A percentile compares a stretch with the other conserved stretches of the same genome.
Evolutionary conservation across 1,140 invertebrate species (phyloP).

Genomic region (Lepidostoma basale): DNA sequence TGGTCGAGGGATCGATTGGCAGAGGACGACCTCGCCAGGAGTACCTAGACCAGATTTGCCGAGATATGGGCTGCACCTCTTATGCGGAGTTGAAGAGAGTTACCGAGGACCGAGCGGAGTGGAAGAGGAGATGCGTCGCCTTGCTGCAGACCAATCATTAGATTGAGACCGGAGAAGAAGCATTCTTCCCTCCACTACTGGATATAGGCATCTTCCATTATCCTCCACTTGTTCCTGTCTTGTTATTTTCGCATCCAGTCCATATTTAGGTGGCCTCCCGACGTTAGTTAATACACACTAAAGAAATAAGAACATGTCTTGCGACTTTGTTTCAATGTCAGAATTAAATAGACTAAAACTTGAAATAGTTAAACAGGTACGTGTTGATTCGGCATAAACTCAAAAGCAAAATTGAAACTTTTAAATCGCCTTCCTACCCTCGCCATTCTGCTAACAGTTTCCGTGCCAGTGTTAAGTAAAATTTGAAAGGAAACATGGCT

Average conservation of each 20-base stretch:
- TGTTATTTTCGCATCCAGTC: neutral
- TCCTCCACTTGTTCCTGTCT: neutral
- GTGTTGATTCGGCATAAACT: conserved; percentile 1
- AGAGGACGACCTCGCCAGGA: too few species aligned
- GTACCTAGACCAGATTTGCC: too few species aligned
- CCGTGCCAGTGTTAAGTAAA: conserved; percentile 8
- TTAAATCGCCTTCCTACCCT: neutral
- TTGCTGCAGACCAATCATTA: too few species aligned
- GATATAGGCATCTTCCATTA: neutral
- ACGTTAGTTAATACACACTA: neutral
- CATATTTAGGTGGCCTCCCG: too few species aligned
- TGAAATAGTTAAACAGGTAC: neutral
- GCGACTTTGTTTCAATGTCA: neutral
- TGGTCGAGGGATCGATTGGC: too few species aligned
- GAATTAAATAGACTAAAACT: neutral
- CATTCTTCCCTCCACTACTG: too few species aligned
- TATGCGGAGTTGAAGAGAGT: too few species aligned
- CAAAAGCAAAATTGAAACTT: conserved; percentile 3
- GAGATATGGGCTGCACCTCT: too few species aligned
- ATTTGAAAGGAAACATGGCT: conserved; percentile 9
- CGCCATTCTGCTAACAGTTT: neutral
- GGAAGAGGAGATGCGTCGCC: too few species aligned
- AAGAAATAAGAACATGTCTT: neutral
- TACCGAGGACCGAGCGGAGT: too few species aligned
- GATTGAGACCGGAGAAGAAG: too few species aligned